Evolutionary conservation across 2,797 vertebrate genomes (phyloP), one percentile per base, ranked within the genome.

Genomic region (Myripristis murdjan): DNA sequence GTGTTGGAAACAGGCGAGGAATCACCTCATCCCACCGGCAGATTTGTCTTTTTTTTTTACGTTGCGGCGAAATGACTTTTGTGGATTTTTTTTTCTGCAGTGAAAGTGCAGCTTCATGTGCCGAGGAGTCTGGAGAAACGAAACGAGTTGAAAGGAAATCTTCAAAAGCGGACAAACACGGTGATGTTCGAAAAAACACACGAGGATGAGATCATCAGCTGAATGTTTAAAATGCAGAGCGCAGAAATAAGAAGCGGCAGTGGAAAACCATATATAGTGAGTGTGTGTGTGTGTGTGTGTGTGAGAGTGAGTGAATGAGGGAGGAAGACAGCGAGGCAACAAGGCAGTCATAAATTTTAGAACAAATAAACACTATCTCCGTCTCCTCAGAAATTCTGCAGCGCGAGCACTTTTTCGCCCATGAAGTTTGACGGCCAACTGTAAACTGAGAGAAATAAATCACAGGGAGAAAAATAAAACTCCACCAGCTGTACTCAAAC

Each of bases 361-460:
- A 64, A 77, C 67, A 83, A 84, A 86, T 82, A 81, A 89, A 84
- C 68, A 64, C 70, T 39, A 66, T 80, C 77, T 64, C 65, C 55
- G 63, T 76, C 76, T 79, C 47, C 76, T 75, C 60, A 70, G 63
- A 78, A 84, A 89, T 85, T 83, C 75, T 87, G 87, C 83, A 64
- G 41, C 5, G 58, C 41, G 51, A 71, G 84, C 81, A 77, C 49
- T 79, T 85, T 81, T 79, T 70, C 63, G 70, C 71, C 41, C 81
- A 62, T 82, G 78, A 83, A 82, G 79, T 89, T 91, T 87, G 85
- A 88, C 51, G 62, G 74, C 72, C 64, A 58, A 86, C 75, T 77
- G 86, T 88, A 85, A 84, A 88, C 62, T 7, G 77, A 41, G 73
- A 73, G 56, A 67, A 81, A 82, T 80, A 88, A 88, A 89, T 84